Conservation (phyloP, 2,888 invertebrate genomes). For the Melinaea menophilus region DNA sequence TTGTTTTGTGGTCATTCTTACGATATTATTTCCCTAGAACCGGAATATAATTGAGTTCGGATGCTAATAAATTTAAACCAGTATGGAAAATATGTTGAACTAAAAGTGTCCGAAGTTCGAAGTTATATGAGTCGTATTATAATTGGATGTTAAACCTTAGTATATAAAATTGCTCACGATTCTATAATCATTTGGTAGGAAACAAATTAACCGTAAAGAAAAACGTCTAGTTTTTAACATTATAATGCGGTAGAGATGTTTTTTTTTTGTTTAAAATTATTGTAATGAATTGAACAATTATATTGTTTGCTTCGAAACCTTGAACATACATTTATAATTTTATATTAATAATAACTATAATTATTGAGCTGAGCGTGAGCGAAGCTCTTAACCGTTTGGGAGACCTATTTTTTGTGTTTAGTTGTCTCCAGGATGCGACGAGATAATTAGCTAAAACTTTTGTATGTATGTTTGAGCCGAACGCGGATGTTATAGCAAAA, state of each 20-base stretch:
- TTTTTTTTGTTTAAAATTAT: constrained; percentile 30
- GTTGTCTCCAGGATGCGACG: too few relatives aligned
- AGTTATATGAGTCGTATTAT: constrained; percentile 7
- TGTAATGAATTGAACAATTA: constrained; percentile 28
- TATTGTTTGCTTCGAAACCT: constrained; percentile 20
- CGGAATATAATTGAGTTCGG: too few relatives aligned
- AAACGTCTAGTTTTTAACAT: constrained; percentile 25
- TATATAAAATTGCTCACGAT: constrained; percentile 38
- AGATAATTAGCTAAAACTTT: too few relatives aligned
- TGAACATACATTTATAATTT: constrained; percentile 24
- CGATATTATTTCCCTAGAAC: too few relatives aligned
- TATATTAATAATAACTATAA: constrained; percentile 4
- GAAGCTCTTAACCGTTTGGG: too few relatives aligned
- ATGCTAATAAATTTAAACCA: too few relatives aligned
- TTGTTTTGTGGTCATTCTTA: too few relatives aligned
- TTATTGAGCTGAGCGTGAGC: constrained; percentile 1
- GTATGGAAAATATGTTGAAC: neutral
- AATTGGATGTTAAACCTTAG: constrained; percentile 24
- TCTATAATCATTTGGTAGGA: constrained; percentile 43
- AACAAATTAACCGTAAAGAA: constrained; percentile 35
- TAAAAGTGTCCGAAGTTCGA: constrained; percentile 2
- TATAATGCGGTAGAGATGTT: constrained; percentile 33
- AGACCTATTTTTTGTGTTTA: too few relatives aligned
- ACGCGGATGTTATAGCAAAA: too few relatives aligned
- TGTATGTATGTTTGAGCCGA: too few relatives aligned